Evolutionary conservation across 2,797 vertebrate genomes (phyloP), one percentile per base, ranked within the genome.

Genomic region (Schizopygopsis pylzovi): DNA sequence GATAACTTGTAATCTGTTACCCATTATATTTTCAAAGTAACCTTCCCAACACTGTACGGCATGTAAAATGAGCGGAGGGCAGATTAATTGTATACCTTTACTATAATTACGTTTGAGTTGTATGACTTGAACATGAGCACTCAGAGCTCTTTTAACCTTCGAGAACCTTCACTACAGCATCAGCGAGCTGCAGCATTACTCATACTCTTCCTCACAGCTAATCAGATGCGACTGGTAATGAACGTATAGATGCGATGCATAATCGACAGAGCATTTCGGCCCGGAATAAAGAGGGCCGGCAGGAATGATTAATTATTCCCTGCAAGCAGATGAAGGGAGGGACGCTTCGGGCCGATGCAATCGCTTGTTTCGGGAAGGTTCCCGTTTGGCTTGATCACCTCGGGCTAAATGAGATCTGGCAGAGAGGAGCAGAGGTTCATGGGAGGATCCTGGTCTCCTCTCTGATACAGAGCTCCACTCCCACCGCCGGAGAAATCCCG

Each of bases 281-380:
- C n/a, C n/a, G n/a, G n/a, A n/a, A n/a, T n/a, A n/a, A n/a, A n/a
- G n/a, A n/a, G n/a, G n/a, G n/a, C n/a, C 91, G 82, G 70, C 88
- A 93, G 90, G 90, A 83, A 91, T 92, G 91, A 94, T 93, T 93
- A 92, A 94, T 94, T 94, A 93, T 94, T 92, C 90, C 89, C 91
- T 79, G 88, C 90, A 90, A 90, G 92, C 91, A 54, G 72, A 45
- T 90, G 90, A 90, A 90, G 65, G 81, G 91, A 87, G 85, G 79
- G 90, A 91, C 90, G 90, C 91, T 93, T 92, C 88, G 90, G 88
- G 91, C 90, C 87, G 56, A 87, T 88, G 89, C 89, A 89, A 92
- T 92, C 91, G 89, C 89, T 88, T 83, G 90, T 91, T 91, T 92
- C 90, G 84, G 91, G 87, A 87, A 89, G 78, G 77, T 87, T 91